These are phyloP conservation scores for Paracanthobrama guichenoti DNA, from an alignment of 2,113 vertebrate genomes.

Conservation along the genomic window DNA sequence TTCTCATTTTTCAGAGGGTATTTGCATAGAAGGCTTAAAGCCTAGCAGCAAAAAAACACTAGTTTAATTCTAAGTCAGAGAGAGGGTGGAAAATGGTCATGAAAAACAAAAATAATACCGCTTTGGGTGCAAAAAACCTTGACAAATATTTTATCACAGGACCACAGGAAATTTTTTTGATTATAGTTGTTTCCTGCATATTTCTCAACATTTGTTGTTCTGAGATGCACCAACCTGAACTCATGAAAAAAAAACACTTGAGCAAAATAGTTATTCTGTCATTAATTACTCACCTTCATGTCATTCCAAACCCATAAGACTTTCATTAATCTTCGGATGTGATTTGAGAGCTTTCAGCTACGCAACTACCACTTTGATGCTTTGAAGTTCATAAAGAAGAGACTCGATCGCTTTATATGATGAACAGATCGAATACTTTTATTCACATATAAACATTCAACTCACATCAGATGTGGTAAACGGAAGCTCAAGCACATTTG, in stretches of 20 bases:
- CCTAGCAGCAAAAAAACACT: neutral
- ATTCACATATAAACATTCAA: too few species aligned
- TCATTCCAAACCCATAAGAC: too few species aligned
- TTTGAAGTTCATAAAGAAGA: too few species aligned
- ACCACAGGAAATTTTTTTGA: neutral
- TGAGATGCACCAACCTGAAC: neutral
- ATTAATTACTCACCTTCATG: too few species aligned
- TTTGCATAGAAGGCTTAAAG: neutral
- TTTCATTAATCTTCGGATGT: too few species aligned
- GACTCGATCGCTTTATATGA: too few species aligned
- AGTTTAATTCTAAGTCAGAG: conserved; percentile 8
- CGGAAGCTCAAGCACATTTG: too few species aligned
- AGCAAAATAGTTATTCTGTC: too few species aligned
- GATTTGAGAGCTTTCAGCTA: too few species aligned
- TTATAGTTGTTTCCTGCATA: neutral
- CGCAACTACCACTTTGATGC: too few species aligned
- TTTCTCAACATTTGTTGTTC: neutral
- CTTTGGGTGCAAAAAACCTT: neutral
- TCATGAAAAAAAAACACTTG: neutral
- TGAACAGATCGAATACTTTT: too few species aligned
- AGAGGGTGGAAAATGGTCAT: neutral
- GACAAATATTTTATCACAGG: neutral
- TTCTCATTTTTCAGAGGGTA: conserved; percentile 6
- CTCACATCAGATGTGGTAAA: too few species aligned
- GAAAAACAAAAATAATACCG: neutral